A percentile compares a stretch with the other conserved stretches of the same genome.
These are phyloP conservation scores for Macroglossus sobrinus DNA, from an alignment of 2,113 vertebrate genomes.

Conservation along the genomic window DNA sequence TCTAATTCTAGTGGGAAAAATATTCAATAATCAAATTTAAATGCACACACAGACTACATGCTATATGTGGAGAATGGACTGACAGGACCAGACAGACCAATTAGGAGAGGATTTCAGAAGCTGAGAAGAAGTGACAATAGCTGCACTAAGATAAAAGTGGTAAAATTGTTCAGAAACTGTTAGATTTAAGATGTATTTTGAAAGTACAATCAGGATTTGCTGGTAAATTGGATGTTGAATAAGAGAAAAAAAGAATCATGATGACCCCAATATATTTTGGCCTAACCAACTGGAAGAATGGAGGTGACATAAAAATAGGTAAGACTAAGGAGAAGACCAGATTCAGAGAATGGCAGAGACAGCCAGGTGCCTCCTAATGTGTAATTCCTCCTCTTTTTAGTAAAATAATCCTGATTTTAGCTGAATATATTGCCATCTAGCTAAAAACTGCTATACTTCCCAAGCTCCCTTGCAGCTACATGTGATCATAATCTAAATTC, in stretches of 20 bases:
- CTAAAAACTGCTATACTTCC: not conserved
- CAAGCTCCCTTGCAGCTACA: not conserved
- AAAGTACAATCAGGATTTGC: not conserved
- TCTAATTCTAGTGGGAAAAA: not conserved
- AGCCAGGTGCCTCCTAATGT: not conserved
- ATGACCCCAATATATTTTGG: not conserved
- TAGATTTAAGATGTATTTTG: not conserved
- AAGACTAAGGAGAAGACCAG: not conserved
- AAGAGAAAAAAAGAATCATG: not conserved
- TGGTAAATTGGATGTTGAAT: not conserved
- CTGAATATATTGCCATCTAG: not conserved
- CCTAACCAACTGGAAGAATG: not conserved
- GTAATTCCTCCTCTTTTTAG: not conserved
- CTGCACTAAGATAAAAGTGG: not conserved
- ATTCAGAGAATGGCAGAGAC: not conserved
- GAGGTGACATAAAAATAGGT: not conserved
- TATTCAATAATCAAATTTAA: not conserved
- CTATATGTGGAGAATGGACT: not conserved
- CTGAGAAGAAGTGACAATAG: not conserved
- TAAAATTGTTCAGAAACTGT: not conserved
- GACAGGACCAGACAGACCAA: not conserved
- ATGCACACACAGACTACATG: not conserved
- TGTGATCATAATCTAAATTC: not conserved
- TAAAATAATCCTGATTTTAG: not conserved
- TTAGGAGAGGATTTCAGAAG: not conserved